Base-by-base conservation (phyloP, 2,888 invertebrate genomes). In the Brachyptera risi region DNA sequence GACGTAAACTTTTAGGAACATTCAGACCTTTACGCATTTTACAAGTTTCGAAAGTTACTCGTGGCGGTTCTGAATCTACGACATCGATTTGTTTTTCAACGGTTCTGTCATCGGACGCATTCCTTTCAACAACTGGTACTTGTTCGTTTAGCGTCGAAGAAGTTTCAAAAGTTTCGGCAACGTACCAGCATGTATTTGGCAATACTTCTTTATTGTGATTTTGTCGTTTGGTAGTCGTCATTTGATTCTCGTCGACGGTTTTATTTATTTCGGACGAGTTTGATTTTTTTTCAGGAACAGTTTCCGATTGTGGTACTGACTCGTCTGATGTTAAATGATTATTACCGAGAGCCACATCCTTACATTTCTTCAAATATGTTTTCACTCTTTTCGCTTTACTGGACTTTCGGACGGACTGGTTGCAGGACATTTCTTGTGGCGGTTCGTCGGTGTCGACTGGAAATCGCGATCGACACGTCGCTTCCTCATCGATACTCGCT, bases 321-420 rank as follows among this genome's bases (percentile, higher is more conserved):
- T 24, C 50, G 17, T 17, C 15, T 3, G 23, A 1, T 11, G 3
- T n/a, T 3, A 17, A n/a, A 21, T n/a, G 17, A 37, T n/a, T 44
- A 44, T 27, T 49, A n/a, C 73, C 72, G 5, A 80, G 68, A 1
- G 75, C 80, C 51, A 75, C 80, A 58, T 77, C 79, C 70, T 80
- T 80, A 68, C 80, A 81, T 54, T 73, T 75, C 68, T 77, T 78
- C 56, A 81, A 69, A 68, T 80, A 80, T 65, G 76, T 79, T 69
- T 80, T 80, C 21, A 81, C 79, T 54, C 78, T 75, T 68, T 79
- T 79, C 15, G 79, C 75, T 69, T 77, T 80, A 68, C 80, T 80
- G 11, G 62, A 62, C 68, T 79, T 78, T 11, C 79, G 75, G 11
- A 72, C 76, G 72, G 0, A 71, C 68, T 19, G 74, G 51, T 64